These are phyloP conservation scores for Montipora efflorescens DNA, from an alignment of 64 coral and sea anemone genomes.

Conservation along the genomic window DNA sequence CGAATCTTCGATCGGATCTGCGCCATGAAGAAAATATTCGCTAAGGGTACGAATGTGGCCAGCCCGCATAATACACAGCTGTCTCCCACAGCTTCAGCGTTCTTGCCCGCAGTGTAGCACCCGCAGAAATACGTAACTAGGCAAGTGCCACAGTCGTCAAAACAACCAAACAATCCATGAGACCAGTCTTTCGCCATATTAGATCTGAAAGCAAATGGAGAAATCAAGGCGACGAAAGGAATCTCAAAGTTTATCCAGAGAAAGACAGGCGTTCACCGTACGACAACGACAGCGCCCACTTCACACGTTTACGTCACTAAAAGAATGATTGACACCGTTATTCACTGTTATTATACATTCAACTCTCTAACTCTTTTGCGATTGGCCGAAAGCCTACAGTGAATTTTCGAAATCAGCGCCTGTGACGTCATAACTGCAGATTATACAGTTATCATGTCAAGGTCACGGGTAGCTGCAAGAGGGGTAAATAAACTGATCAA, in stretches of 20 bases:
- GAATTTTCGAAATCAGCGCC: no score
- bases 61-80: slow-evolving; percentile 78
- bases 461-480: no score
- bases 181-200: slow-evolving; percentile 79
- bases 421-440: no score
- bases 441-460: no score
- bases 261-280: no score
- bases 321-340: not conserved
- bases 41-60: slow-evolving; percentile 61
- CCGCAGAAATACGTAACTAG: slow-evolving; percentile 60
- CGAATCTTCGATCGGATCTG: slow-evolving; percentile 90
- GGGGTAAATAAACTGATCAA: no score
- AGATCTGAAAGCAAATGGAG: not conserved
- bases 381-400: no score
- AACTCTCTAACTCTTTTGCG: no score
- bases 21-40: slow-evolving; percentile 71
- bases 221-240: not conserved
- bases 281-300: no score
- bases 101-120: slow-evolving; percentile 88
- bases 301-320: no score
- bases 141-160: slow-evolving; percentile 88
- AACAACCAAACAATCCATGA: slow-evolving; percentile 85
- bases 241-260: not conserved
- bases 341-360: not conserved
- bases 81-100: slow-evolving; percentile 93